Percentiles rank a stretch among this genome's conserved stretches.
These are phyloP conservation scores for Pseudeuparius sepicola DNA, from an alignment of 2,888 invertebrate genomes.

Conservation along the genomic window DNA sequence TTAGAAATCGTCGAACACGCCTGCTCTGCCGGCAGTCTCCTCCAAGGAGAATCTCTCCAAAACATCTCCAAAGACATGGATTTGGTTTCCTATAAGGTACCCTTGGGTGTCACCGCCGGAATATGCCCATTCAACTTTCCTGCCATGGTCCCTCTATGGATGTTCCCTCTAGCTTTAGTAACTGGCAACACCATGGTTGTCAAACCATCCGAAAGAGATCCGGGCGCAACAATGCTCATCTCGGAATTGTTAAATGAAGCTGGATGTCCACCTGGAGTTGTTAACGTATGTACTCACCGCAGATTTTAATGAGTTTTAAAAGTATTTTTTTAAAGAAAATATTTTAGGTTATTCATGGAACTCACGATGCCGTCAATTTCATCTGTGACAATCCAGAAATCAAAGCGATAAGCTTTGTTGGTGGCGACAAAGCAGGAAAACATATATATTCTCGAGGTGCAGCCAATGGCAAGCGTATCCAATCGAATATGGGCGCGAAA, in stretches of 20 bases:
- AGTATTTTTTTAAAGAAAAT: no score
- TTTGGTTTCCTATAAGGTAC: slow-evolving; percentile 81
- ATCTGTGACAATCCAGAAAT: slow-evolving; percentile 95
- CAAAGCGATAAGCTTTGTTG: slow-evolving; percentile 95
- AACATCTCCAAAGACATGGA: slow-evolving; percentile 94
- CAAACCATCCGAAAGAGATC: slow-evolving; percentile 96
- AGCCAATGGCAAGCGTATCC: slow-evolving; percentile 80
- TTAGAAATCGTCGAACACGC: slow-evolving; percentile 94
- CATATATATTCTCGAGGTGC: slow-evolving; percentile 92
- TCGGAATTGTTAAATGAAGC: slow-evolving; percentile 89
- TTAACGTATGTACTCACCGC: slow-evolving; percentile 60
- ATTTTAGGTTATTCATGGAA: slow-evolving; percentile 79
- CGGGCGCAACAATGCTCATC: slow-evolving; percentile 91
- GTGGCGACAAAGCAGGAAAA: slow-evolving; percentile 91
- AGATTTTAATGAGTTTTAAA: no score
- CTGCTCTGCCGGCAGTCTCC: slow-evolving; percentile 84
- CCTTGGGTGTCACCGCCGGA: slow-evolving; percentile 88
- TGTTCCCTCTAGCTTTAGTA: slow-evolving; percentile 74
- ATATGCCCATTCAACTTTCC: slow-evolving; percentile 99
- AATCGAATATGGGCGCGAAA: slow-evolving; percentile 99
- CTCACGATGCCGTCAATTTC: slow-evolving; percentile 91
- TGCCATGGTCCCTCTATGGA: slow-evolving; percentile 99
- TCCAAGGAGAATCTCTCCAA: slow-evolving; percentile 85
- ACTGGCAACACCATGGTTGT: slow-evolving; percentile 93
- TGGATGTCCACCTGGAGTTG: slow-evolving; percentile 91